Evolutionary conservation across 2,888 invertebrate species (phyloP), one percentile per base, ranked within the genome.

Genomic region (Cyclophora albipunctata): DNA sequence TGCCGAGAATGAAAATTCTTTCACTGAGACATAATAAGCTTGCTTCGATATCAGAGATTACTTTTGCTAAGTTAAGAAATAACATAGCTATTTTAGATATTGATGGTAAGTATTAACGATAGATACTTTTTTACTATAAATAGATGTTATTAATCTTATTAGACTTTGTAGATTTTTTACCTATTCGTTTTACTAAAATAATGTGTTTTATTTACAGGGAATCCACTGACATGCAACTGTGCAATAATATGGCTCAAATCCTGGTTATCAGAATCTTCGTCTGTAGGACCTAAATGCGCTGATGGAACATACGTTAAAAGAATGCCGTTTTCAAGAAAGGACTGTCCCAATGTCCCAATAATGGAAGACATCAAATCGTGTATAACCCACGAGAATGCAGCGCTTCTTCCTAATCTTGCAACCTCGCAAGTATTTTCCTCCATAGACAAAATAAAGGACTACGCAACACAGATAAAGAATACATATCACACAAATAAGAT

Each of bases 81-180:
- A 96, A 95, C 62, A 93, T 96, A 49, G 95, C 95, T 4, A 91
- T 95, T 63, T 85, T 96, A 52, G 95, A 96, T 78, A 91, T 96
- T 53, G 95, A 96, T 76, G 96, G 96, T 95, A 84, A 86, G 85
- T 70, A 47, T 7, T 1, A 20, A 20, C 20, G 20, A 20, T 20
- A 20, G 20, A 20, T 20, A 20, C 20, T 20, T 20, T 20, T 20
- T 20, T 20, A 20, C 20, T 20, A 20, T 20, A 20, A 20, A 20
- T 20, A 20, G 20, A 20, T 20, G 20, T 20, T 20, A 20, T 20
- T 20, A 20, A 20, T 20, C 20, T 20, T 1, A 20, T 20, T 37
- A 4, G 5, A 37, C 37, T 48, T 45, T 41, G 33, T 42, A 46
- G 45, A 7, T 33, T 34, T 33, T 45, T 45, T 44, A 33, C 44